These are phyloP conservation scores for Pseudopipra pipra DNA, from an alignment of 2,113 vertebrate species.

Conservation along the genomic window DNA sequence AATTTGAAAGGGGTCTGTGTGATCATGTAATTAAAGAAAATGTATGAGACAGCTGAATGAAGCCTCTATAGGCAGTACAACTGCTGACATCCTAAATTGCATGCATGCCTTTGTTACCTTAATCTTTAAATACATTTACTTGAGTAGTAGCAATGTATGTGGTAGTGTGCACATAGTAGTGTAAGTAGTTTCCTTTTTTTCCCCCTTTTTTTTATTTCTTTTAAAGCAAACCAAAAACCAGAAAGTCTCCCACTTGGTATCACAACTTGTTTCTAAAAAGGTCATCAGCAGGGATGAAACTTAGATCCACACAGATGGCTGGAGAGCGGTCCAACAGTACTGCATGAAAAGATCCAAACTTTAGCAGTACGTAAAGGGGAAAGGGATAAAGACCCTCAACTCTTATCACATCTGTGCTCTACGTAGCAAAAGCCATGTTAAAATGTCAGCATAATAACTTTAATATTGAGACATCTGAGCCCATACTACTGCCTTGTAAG, in stretches of 20 bases:
- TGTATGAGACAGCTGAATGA: not conserved
- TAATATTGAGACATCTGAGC: not conserved
- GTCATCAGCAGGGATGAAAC: not conserved
- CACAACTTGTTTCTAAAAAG: not conserved
- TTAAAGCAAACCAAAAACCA: not conserved
- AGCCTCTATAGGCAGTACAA: not conserved
- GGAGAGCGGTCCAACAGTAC: not conserved
- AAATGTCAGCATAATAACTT: not conserved
- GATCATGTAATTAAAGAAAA: conserved; percentile 4
- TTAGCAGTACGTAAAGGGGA: not conserved
- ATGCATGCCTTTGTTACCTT: not conserved
- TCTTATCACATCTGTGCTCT: not conserved
- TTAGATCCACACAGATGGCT: not conserved
- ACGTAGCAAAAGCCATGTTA: not conserved
- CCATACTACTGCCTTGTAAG: not conserved
- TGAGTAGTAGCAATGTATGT: not conserved
- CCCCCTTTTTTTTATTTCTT: not conserved
- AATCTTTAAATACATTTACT: not conserved
- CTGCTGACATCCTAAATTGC: conserved; percentile 1
- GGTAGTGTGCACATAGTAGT: not conserved
- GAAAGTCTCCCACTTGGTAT: not conserved
- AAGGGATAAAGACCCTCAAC: not conserved
- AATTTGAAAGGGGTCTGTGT: conserved; percentile 22
- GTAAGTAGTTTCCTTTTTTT: not conserved
- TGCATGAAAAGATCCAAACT: not conserved